These are phyloP conservation scores for Cephus runcator DNA, from an alignment of 2,888 invertebrate species.

Conservation along the genomic window DNA sequence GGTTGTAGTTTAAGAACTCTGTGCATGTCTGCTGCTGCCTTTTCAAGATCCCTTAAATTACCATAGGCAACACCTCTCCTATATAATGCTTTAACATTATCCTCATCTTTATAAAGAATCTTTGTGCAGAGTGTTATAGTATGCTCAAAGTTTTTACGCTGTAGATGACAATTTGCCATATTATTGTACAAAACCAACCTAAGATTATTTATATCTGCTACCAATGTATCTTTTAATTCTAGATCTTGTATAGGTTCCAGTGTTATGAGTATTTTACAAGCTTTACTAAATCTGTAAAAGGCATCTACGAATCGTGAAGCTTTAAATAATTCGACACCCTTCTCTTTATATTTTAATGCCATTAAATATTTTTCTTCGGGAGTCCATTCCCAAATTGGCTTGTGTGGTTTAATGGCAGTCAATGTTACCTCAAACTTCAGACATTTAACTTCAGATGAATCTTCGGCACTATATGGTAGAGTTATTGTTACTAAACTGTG, in stretches of 20 bases:
- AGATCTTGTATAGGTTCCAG: constrained; percentile 68
- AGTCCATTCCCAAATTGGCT: constrained; percentile 71
- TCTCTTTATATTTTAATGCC: constrained; percentile 69
- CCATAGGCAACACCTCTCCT: constrained; percentile 67
- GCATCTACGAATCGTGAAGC: constrained; percentile 74
- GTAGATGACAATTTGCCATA: constrained; percentile 83
- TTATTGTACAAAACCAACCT: constrained; percentile 82
- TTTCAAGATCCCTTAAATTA: constrained; percentile 73
- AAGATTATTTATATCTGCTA: constrained; percentile 68
- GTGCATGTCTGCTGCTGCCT: constrained; percentile 72
- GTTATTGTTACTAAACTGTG: constrained; percentile 63
- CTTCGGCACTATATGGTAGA: constrained; percentile 37
- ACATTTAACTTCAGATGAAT: constrained; percentile 47
- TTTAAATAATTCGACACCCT: constrained; percentile 75
- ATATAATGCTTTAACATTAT: constrained; percentile 68
- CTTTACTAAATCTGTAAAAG: constrained; percentile 78
- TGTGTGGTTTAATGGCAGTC: constrained; percentile 65
- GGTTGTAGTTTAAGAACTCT: constrained; percentile 72
- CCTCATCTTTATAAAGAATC: constrained; percentile 62
- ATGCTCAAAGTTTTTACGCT: constrained; percentile 74
- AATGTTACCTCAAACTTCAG: constrained; percentile 66
- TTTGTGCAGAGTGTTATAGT: constrained; percentile 73
- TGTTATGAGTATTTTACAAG: constrained; percentile 78
- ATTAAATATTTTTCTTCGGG: constrained; percentile 68
- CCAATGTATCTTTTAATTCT: constrained; percentile 66